phyloP scores from a whole-genome alignment of 2,113 vertebrate species.

The Sinosuthora webbiana region DNA sequence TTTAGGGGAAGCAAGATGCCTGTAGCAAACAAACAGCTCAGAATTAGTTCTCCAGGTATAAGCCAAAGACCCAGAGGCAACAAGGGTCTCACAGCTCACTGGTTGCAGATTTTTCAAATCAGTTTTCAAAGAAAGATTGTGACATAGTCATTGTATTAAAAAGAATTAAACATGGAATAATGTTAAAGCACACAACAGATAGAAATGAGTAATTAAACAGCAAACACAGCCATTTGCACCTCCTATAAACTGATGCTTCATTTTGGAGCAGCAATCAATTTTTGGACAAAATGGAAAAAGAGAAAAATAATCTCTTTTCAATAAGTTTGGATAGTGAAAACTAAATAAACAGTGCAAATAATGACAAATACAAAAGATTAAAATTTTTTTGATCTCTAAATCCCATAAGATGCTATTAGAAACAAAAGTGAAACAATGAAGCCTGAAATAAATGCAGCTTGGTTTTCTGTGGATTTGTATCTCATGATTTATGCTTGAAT shows the following conservation, averaged over 20 bases:
- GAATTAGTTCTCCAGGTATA: background rate
- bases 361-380: background rate
- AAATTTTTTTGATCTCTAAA: background rate
- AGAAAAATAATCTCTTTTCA: background rate
- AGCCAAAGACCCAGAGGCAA: background rate
- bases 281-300: background rate
- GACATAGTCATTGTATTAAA: background rate
- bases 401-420: slow-evolving; percentile 9
- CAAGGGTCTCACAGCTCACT: background rate
- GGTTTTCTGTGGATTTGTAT: slow-evolving; percentile 1
- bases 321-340: background rate
- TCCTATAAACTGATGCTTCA: background rate
- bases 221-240: background rate
- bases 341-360: background rate
- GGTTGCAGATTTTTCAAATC: background rate
- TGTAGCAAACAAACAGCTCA: background rate
- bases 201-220: background rate
- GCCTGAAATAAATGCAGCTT: background rate
- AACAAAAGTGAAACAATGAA: slow-evolving; percentile 28
- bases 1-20: background rate
- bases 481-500: background rate
- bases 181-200: background rate
- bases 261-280: too few species aligned
- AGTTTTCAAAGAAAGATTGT: background rate
- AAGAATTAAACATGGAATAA: background rate